Conservation (phyloP, 2,797 vertebrate species). For the Sciurus vulgaris region DNA sequence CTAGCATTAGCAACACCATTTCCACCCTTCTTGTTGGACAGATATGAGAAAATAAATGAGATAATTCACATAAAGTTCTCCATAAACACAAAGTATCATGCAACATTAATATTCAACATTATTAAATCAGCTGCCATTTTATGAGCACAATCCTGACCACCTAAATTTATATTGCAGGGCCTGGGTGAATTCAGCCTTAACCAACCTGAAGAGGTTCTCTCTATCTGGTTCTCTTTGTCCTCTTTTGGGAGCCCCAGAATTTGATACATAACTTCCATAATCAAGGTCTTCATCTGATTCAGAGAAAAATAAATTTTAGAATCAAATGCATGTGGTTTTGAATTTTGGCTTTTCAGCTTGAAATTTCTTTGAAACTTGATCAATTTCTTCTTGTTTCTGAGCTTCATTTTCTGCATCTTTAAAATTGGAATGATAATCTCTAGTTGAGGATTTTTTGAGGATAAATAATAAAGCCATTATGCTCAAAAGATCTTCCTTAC, state of each 20-base stretch:
- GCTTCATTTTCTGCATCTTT: background rate
- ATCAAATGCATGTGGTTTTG: background rate
- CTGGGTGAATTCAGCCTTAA: background rate
- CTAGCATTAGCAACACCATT: background rate
- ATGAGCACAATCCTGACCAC: too few species aligned
- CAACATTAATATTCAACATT: background rate
- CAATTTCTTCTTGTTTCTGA: background rate
- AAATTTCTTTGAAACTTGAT: background rate
- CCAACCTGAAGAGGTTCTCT: background rate
- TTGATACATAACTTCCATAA: background rate
- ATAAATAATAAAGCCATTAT: background rate
- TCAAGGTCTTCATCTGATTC: background rate
- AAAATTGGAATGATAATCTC: background rate
- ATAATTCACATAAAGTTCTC: background rate
- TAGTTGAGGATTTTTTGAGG: background rate
- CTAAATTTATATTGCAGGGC: background rate
- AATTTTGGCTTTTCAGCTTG: background rate
- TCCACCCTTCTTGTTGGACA: background rate
- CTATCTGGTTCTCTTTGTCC: background rate
- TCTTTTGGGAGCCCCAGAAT: background rate
- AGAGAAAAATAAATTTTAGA: constrained; percentile 4
- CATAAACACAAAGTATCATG: background rate
- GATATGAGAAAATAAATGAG: background rate
- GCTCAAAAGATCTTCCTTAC: background rate
- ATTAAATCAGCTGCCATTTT: accelerated